Conservation (phyloP, 2,888 invertebrate species). For the Acrobasis consociella region DNA sequence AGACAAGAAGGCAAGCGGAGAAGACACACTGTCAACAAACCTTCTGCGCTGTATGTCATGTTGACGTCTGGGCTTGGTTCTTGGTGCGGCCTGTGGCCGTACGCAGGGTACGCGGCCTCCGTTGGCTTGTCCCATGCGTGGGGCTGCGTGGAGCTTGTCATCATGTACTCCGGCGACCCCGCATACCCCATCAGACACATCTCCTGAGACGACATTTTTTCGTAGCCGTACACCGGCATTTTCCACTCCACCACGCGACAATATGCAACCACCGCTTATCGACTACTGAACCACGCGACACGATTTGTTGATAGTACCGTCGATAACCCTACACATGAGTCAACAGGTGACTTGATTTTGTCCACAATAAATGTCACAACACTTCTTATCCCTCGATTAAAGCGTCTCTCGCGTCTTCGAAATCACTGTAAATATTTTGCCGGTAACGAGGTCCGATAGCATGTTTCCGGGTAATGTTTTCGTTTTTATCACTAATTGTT, state of each 20-base stretch:
- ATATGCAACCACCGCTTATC: slow-evolving; percentile 50
- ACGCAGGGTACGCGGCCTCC: slow-evolving; percentile 49
- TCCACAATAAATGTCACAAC: slow-evolving; percentile 40
- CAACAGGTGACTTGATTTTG: slow-evolving; percentile 61
- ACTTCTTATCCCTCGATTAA: slow-evolving; percentile 37
- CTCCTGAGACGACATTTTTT: slow-evolving; percentile 67
- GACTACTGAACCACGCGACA: slow-evolving; percentile 43
- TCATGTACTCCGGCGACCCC: slow-evolving; percentile 54
- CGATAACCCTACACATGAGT: slow-evolving; percentile 45
- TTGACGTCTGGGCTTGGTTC: slow-evolving; percentile 33
- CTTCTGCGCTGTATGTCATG: slow-evolving; percentile 42
- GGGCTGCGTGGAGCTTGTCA: slow-evolving; percentile 42
- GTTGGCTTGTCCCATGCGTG: slow-evolving; percentile 63
- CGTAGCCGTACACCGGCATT: slow-evolving; percentile 73
- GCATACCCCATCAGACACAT: slow-evolving; percentile 60
- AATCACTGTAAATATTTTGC: slow-evolving; percentile 49
- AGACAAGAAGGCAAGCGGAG: background rate
- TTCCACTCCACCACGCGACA: slow-evolving; percentile 48
- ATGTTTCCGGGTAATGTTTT: slow-evolving; percentile 59
- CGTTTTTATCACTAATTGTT: slow-evolving; percentile 60
- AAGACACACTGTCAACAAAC: slow-evolving; percentile 49
- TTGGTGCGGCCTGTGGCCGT: slow-evolving; percentile 46
- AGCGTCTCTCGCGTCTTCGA: slow-evolving; percentile 34
- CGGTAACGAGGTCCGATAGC: slow-evolving; percentile 36
- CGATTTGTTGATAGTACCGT: slow-evolving; percentile 43